A percentile compares a stretch with the other conserved stretches of the same genome.
These are phyloP conservation scores for Taenaris catops DNA, from an alignment of 2,888 invertebrate species.

Conservation along the genomic window DNA sequence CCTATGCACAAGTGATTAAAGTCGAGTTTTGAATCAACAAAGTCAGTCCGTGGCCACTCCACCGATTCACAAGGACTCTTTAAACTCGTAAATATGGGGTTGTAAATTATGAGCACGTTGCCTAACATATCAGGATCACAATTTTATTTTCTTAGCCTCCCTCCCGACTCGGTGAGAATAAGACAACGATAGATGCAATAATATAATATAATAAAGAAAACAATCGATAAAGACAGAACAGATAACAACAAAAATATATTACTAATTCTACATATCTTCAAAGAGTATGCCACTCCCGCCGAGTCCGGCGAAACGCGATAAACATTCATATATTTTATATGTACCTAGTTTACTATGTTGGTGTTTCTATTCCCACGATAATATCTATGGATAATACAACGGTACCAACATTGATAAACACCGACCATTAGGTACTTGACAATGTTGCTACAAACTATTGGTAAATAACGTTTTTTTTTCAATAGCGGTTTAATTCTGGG, in stretches of 20 bases:
- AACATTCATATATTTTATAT: conserved; percentile 57
- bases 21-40: no score
- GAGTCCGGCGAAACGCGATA: conserved; percentile 43
- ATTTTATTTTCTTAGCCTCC: conserved; percentile 32
- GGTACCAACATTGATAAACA: conserved; percentile 48
- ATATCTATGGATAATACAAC: conserved; percentile 52
- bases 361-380: conserved; percentile 72
- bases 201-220: conserved; percentile 46
- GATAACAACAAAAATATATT: conserved; percentile 71
- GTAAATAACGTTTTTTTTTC: conserved; percentile 55
- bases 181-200: conserved; percentile 40
- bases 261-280: conserved; percentile 57
- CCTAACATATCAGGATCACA: conserved; percentile 40
- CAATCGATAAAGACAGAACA: conserved; percentile 61
- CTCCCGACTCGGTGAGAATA: conserved; percentile 39
- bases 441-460: conserved; percentile 61
- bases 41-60: no score
- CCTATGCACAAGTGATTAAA: no score
- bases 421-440: conserved; percentile 38
- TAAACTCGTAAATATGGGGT: conserved; percentile 29
- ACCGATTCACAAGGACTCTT: no score
- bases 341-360: conserved; percentile 72
- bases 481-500: conserved; percentile 47
- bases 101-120: conserved; percentile 36
- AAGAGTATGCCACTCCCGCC: conserved; percentile 44